Evolutionary conservation across 2,113 vertebrate genomes (phyloP).

Genomic region (Micronycteris hirsuta): DNA sequence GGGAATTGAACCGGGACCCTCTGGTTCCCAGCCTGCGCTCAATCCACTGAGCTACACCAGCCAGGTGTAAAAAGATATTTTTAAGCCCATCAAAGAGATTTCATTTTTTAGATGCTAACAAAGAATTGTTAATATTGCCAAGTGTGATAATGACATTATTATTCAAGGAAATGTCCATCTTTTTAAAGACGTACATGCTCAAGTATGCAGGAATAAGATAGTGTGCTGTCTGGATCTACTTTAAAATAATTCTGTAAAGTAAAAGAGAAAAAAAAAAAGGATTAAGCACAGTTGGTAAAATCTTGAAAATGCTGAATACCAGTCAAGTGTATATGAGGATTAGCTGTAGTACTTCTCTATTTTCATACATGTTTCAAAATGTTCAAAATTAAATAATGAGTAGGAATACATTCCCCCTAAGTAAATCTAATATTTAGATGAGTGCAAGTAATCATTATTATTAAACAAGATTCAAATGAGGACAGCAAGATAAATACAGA

Average conservation of each 20-base stretch:
- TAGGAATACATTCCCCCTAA: background rate
- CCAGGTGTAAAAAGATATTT: constrained; percentile 8
- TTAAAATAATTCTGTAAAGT: background rate
- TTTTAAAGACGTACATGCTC: background rate
- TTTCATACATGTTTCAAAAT: background rate
- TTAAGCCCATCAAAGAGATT: background rate
- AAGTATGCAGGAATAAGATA: background rate
- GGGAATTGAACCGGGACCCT: too few relatives aligned
- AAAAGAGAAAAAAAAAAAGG: background rate
- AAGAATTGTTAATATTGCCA: background rate
- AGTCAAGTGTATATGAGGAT: background rate
- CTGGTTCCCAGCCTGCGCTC: too few relatives aligned
- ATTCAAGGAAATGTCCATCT: background rate
- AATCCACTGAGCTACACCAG: too few relatives aligned
- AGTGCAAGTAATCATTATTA: background rate
- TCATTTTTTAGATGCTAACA: background rate
- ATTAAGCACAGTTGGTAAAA: background rate
- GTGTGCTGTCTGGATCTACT: background rate
- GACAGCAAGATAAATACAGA: background rate
- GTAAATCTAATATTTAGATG: background rate
- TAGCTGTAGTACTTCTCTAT: background rate
- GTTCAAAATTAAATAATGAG: background rate
- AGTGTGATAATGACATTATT: background rate
- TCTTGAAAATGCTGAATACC: background rate
- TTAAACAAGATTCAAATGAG: constrained; percentile 3